Percentiles rank a stretch among this genome's conserved stretches.
Evolutionary conservation across 2,113 vertebrate genomes (phyloP).

Genomic region (Engystomops pustulosus): DNA sequence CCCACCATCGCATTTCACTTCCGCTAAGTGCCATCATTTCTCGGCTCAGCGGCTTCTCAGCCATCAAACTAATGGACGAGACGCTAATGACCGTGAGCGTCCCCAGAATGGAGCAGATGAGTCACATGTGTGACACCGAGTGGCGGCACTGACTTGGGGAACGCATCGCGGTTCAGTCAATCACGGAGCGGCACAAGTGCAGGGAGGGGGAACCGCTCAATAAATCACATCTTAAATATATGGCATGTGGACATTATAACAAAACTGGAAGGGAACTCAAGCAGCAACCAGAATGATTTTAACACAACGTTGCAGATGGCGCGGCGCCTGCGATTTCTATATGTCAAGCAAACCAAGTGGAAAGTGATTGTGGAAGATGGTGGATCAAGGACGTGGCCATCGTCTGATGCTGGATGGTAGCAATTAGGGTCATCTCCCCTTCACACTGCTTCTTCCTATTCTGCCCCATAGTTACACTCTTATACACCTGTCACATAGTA

Average conservation of each 20-base stretch:
- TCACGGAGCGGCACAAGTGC: neutral
- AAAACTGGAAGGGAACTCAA: conserved; percentile 13
- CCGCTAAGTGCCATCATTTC: conserved; percentile 35
- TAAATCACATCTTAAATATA: conserved; percentile 29
- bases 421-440: neutral
- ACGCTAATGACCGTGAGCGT: conserved; percentile 30
- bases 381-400: neutral
- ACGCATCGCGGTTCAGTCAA: conserved; percentile 28
- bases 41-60: conserved; percentile 12
- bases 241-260: conserved; percentile 31
- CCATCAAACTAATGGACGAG: conserved; percentile 35
- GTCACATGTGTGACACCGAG: conserved; percentile 28
- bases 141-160: conserved; percentile 2
- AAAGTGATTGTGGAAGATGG: neutral
- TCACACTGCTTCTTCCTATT: no score
- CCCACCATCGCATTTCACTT: neutral
- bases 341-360: conserved; percentile 24
- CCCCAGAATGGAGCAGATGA: conserved; percentile 24
- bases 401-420: neutral
- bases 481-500: no score
- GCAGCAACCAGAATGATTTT: neutral
- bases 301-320: neutral
- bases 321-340: neutral
- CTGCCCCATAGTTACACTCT: no score
- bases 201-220: neutral